phyloP scores from a whole-genome alignment of 2,797 vertebrate species.

The Sebastes variabilis region DNA sequence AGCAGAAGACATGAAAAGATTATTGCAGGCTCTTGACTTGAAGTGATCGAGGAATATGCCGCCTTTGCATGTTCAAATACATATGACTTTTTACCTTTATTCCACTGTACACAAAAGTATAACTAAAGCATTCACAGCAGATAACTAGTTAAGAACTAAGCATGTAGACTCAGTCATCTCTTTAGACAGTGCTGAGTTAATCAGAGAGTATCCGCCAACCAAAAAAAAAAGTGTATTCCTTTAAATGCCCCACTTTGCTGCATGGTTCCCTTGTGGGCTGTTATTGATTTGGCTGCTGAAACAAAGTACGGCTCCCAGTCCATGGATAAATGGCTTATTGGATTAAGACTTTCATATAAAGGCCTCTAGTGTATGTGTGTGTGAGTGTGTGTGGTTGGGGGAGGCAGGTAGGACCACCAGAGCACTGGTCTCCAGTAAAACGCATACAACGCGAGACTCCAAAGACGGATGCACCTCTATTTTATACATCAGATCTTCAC shows the following conservation, averaged over 20 bases:
- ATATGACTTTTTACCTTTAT: neutral
- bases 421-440: constrained; percentile 12
- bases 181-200: constrained; percentile 30
- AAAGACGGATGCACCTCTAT: neutral
- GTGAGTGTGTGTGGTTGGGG: neutral
- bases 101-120: too few relatives aligned
- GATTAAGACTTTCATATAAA: constrained; percentile 70
- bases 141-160: neutral
- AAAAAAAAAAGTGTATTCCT: constrained; percentile 43
- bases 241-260: constrained; percentile 63
- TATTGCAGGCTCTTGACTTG: neutral
- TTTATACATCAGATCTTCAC: neutral
- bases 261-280: constrained; percentile 51
- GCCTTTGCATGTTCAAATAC: neutral
- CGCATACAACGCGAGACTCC: neutral
- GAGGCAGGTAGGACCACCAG: constrained; percentile 26
- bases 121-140: neutral
- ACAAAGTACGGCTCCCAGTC: constrained; percentile 64
- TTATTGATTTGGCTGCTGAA: constrained; percentile 74
- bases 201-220: constrained; percentile 9
- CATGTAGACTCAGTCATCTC: neutral
- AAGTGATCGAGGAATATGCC: neutral
- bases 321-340: constrained; percentile 74
- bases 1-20: neutral
- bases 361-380: constrained; percentile 26